These are phyloP conservation scores for Siphamia tubifer DNA, from an alignment of 2,113 vertebrate genomes.

Conservation along the genomic window DNA sequence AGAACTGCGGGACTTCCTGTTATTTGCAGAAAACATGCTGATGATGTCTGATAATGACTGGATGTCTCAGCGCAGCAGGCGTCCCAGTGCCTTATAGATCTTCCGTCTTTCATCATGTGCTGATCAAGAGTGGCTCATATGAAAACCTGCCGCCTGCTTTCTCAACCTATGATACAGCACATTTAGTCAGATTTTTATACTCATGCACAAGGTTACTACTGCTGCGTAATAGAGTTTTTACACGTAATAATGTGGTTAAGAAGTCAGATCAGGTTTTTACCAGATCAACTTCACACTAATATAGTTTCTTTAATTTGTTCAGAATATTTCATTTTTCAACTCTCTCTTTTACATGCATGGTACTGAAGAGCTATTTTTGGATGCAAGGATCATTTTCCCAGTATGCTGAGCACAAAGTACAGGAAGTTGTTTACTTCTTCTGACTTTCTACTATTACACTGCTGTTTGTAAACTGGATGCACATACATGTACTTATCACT, in stretches of 20 bases:
- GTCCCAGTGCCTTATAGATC: background rate
- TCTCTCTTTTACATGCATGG: background rate
- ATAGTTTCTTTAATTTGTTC: background rate
- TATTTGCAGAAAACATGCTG: constrained; percentile 51
- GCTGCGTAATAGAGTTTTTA: too few relatives aligned
- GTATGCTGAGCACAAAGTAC: background rate
- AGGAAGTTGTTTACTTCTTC: constrained; percentile 71
- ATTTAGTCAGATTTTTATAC: background rate
- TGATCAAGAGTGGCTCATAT: background rate
- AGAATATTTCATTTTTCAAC: background rate
- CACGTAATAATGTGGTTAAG: too few relatives aligned
- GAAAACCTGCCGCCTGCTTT: background rate
- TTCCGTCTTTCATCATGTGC: background rate
- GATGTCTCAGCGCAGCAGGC: constrained; percentile 8
- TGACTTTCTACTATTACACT: constrained; percentile 3
- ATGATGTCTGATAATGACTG: constrained; percentile 57
- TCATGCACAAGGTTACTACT: too few relatives aligned
- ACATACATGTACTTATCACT: background rate
- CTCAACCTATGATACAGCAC: background rate
- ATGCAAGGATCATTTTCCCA: background rate
- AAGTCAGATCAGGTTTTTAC: too few relatives aligned
- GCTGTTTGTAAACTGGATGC: background rate
- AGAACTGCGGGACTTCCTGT: constrained; percentile 59
- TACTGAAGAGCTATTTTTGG: background rate
- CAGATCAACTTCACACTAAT: too few relatives aligned